These are phyloP conservation scores for Lagothrix lagotricha DNA, from an alignment of 2,797 vertebrate species.

Conservation along the genomic window DNA sequence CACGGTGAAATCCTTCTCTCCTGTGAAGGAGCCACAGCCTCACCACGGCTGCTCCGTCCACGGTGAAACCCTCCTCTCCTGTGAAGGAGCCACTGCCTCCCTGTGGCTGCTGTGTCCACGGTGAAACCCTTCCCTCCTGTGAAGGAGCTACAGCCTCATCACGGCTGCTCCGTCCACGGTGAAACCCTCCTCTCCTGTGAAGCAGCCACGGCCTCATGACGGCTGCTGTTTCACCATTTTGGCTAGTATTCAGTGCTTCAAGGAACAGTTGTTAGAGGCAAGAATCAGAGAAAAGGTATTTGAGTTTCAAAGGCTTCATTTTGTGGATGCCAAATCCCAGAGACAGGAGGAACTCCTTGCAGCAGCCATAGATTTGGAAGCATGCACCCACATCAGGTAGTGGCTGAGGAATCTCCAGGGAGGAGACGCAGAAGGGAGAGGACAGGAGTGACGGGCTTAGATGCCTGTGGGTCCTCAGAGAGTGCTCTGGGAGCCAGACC, in stretches of 20 bases:
- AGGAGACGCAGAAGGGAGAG: too few relatives aligned
- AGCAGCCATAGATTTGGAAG: neutral
- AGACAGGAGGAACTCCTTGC: neutral
- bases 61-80: too few relatives aligned
- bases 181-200: too few relatives aligned
- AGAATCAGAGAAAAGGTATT: neutral
- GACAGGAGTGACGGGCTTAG: neutral
- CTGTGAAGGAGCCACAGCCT: neutral
- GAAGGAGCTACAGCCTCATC: accelerated
- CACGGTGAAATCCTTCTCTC: neutral
- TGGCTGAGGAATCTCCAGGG: too few relatives aligned
- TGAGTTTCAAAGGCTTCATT: neutral
- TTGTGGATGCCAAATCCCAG: neutral
- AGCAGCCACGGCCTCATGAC: too few relatives aligned
- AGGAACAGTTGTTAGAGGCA: neutral
- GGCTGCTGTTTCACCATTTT: neutral
- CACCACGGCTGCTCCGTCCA: accelerated
- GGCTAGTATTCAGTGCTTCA: neutral
- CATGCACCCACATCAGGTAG: accelerated
- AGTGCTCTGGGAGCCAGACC: neutral
- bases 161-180: accelerated
- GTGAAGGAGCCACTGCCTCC: too few relatives aligned
- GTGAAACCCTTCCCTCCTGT: too few relatives aligned
- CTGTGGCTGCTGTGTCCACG: accelerated
- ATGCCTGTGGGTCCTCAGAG: neutral